These are phyloP conservation scores for Harmothoe impar DNA, from an alignment of 2,888 invertebrate genomes.

Conservation along the genomic window DNA sequence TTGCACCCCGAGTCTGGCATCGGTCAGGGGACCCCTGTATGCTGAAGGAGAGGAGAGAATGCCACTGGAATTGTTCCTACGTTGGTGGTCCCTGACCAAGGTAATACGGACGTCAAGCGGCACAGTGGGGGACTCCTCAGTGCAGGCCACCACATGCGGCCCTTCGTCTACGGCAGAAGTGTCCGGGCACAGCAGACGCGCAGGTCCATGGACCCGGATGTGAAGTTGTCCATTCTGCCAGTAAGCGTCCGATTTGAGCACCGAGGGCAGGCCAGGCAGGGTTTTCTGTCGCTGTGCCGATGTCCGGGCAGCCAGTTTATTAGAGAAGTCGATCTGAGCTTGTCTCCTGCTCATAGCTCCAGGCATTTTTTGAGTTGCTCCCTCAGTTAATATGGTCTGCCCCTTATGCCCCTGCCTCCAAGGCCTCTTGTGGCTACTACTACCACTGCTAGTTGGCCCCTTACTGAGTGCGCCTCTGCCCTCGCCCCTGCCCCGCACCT, in stretches of 20 bases:
- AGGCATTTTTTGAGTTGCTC: not conserved
- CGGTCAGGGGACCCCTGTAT: not conserved
- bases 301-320: not conserved
- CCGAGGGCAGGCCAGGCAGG: not conserved
- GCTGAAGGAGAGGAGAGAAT: not conserved
- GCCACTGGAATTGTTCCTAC: not conserved
- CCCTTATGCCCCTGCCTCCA: not conserved
- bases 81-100: not conserved
- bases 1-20: not conserved
- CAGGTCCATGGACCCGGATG: slow-evolving; percentile 19
- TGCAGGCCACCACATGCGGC: too few relatives aligned
- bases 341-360: not conserved
- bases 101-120: slow-evolving; percentile 52
- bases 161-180: not conserved
- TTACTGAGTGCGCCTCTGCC: not conserved
- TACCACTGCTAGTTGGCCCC: not conserved
- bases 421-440: not conserved
- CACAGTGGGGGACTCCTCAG: not conserved
- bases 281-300: not conserved
- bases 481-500: not conserved
- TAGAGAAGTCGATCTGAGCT: not conserved
- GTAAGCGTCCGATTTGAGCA: slow-evolving; percentile 37
- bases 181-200: not conserved
- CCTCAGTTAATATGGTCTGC: not conserved
- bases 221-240: slow-evolving; percentile 55